Percentiles rank a stretch among this genome's conserved stretches.
Conservation (phyloP, 2,113 vertebrate species). For the Fukomys damarensis region DNA sequence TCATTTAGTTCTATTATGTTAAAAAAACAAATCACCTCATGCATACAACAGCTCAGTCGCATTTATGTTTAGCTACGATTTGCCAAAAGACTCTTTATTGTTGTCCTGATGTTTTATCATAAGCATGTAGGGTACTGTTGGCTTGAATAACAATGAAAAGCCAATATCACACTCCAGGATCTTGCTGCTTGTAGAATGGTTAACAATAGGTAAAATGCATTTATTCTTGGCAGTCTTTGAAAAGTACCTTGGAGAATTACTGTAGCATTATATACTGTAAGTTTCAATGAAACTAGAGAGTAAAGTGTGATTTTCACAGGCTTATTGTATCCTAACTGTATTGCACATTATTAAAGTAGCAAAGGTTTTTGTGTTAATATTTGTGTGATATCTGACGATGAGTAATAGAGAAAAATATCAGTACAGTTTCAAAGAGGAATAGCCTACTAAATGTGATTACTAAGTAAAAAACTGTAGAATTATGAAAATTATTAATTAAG, state of each 20-base stretch:
- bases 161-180: constrained; percentile 55
- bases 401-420: background rate
- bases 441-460: background rate
- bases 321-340: constrained; percentile 49
- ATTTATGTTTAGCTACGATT: constrained; percentile 56
- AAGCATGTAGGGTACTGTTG: constrained; percentile 37
- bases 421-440: background rate
- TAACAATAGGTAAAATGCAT: constrained; percentile 64
- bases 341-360: constrained; percentile 43
- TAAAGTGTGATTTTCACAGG: constrained; percentile 48
- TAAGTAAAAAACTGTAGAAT: constrained; percentile 1
- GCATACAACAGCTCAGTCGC: constrained; percentile 5
- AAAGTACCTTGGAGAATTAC: constrained; percentile 67
- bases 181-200: constrained; percentile 59
- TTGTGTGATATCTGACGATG: background rate
- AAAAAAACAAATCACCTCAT: constrained; percentile 55
- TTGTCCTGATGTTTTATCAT: constrained; percentile 65
- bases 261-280: constrained; percentile 45
- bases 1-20: constrained; percentile 48
- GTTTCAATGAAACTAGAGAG: constrained; percentile 56
- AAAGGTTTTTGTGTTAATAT: constrained; percentile 55
- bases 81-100: constrained; percentile 60
- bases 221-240: constrained; percentile 64
- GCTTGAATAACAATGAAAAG: constrained; percentile 56
- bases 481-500: background rate